Conservation (phyloP, 92 coral and sea anemone genomes). For the Porites rus region DNA sequence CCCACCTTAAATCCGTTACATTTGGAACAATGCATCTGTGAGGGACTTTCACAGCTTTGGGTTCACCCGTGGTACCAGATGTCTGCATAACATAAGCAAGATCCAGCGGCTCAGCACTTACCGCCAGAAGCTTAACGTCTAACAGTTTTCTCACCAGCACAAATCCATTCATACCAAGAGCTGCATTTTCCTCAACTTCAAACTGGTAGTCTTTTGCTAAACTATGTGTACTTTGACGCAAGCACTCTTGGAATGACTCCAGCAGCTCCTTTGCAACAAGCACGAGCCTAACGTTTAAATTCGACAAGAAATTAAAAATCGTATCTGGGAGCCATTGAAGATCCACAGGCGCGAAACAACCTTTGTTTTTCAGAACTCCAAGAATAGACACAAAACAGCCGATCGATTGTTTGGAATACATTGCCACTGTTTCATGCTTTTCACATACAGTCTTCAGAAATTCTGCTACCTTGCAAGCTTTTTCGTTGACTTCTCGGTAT, state of each 20-base stretch:
- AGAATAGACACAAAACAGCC: constrained; percentile 73
- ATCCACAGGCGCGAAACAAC: constrained; percentile 89
- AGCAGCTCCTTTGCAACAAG: constrained; percentile 58
- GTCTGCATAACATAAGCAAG: constrained; percentile 96
- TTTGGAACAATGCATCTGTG: constrained; percentile 92
- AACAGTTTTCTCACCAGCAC: constrained; percentile 17
- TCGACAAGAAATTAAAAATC: constrained; percentile 57
- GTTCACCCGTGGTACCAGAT: constrained; percentile 95
- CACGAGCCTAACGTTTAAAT: constrained; percentile 44
- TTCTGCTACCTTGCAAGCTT: constrained; percentile 57
- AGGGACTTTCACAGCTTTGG: constrained; percentile 89
- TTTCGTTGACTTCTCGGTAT: constrained; percentile 65
- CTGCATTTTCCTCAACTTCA: constrained; percentile 13
- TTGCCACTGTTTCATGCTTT: constrained; percentile 59
- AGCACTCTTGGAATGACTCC: constrained; percentile 31
- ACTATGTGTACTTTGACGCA: not conserved
- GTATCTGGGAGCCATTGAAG: constrained; percentile 67
- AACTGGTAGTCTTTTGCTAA: not conserved
- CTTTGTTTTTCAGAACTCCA: constrained; percentile 70
- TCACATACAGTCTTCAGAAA: constrained; percentile 46
- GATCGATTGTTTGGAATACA: constrained; percentile 70
- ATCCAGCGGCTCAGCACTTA: not conserved
- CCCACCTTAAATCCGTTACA: constrained; percentile 70
- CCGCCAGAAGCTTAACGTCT: not conserved
- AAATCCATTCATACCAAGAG: constrained; percentile 50